These are phyloP conservation scores for Crenuchus spilurus DNA, from an alignment of 2,797 vertebrate species.

Conservation along the genomic window DNA sequence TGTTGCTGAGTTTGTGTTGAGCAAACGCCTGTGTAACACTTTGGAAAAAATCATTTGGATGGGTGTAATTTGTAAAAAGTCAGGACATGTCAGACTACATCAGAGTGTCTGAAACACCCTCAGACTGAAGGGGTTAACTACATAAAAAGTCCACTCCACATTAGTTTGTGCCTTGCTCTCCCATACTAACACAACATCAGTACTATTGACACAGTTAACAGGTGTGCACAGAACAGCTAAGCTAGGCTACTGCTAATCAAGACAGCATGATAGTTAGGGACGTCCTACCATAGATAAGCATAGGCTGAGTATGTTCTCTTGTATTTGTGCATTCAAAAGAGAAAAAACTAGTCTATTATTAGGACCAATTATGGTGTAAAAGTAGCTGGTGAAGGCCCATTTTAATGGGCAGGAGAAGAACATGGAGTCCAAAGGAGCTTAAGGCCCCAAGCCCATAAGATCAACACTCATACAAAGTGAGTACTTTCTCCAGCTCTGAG, in stretches of 20 bases:
- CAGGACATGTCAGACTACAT: too few species aligned
- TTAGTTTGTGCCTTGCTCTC: too few species aligned
- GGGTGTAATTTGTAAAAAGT: too few species aligned
- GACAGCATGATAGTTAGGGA: neutral
- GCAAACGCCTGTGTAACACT: too few species aligned
- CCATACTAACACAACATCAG: too few species aligned
- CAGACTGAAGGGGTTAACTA: too few species aligned
- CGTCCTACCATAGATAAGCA: slow-evolving; percentile 24
- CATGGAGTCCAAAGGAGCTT: slow-evolving; percentile 6
- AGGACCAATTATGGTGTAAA: slow-evolving; percentile 16
- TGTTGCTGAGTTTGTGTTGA: too few species aligned
- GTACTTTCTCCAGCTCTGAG: slow-evolving; percentile 33
- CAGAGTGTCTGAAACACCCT: too few species aligned
- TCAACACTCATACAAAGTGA: slow-evolving; percentile 27
- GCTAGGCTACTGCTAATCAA: neutral
- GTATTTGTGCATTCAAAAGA: slow-evolving; percentile 6
- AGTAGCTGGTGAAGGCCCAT: slow-evolving; percentile 2
- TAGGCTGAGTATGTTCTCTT: slow-evolving; percentile 42
- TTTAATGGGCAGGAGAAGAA: slow-evolving; percentile 25
- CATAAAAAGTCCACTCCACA: too few species aligned
- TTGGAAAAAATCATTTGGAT: too few species aligned
- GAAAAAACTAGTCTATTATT: neutral
- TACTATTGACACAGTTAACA: neutral
- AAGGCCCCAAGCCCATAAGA: slow-evolving; percentile 24
- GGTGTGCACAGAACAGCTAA: neutral